Evolutionary conservation across 2,113 vertebrate species (phyloP), one percentile per base, ranked within the genome.

Genomic region (Cyphomyrus discorhynchus): DNA sequence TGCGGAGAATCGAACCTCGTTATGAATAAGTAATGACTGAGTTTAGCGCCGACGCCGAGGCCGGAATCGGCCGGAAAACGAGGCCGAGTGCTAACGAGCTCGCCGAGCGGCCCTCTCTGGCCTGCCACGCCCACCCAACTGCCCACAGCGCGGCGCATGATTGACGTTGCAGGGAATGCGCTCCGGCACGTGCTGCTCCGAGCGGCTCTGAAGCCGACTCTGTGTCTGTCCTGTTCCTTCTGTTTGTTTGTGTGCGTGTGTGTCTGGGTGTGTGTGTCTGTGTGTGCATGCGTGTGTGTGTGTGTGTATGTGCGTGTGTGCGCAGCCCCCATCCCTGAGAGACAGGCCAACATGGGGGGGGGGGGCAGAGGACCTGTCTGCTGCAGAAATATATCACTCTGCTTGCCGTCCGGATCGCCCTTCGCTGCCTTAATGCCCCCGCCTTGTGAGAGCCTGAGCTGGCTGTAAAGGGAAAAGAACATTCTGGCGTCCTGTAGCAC

Each of bases 1-100:
- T 95, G 93, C 95, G 93, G 80, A 92, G 96, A 95, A 92, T 95
- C 31, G 35, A 80, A 92, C 92, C 93, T 95, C 91, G 82, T 62
- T 93, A 94, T 96, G 94, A 96, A 94, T 96, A 96, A 96, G 94
- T 95, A 95, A 94, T 96, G 92, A 92, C 84, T 92, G 91, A 95
- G 94, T 94, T 94, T 52, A 45, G 5, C 39, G 2, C 3, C 2
- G 19, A 83, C 49, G 74, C 7, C 7, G 3, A 1, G 19, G 27
- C 17, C 3, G 21, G 86, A 35, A 42, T 80, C 19, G 53, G 52
- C 52, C 19, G 9, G 53, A 58, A 88, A 58, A 39, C 21, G 21
- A 39, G 42, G 87, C 7, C 19, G 35, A 39, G 39, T 35, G 21
- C 24, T 47, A 47, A 47, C 46, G n/a, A 85, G 82, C 24, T 85